Evolutionary conservation across 2,797 vertebrate genomes (phyloP).

Genomic region (Scarus forsteni): DNA sequence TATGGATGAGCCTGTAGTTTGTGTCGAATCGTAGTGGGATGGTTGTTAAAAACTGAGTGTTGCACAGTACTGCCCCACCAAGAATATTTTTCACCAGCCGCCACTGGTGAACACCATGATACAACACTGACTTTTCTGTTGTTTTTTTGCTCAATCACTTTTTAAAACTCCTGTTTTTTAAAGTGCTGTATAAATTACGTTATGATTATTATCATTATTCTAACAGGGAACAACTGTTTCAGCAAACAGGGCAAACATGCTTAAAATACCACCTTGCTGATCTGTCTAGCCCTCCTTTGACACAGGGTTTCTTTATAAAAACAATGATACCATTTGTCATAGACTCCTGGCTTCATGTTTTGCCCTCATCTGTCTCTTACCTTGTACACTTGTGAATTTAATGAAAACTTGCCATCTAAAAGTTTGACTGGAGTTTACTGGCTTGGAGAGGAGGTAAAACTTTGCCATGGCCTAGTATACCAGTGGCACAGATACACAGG

Average conservation of each 20-base stretch:
- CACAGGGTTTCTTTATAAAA: background rate
- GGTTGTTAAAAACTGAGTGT: no score
- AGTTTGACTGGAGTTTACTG: conserved; percentile 66
- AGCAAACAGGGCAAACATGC: background rate
- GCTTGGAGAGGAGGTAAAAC: conserved; percentile 51
- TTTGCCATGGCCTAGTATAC: conserved; percentile 58
- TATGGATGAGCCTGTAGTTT: no score
- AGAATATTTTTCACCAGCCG: no score
- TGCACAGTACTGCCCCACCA: no score
- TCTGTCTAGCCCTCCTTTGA: background rate
- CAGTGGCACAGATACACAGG: conserved; percentile 47
- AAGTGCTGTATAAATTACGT: no score
- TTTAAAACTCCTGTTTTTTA: no score
- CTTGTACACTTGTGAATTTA: conserved; percentile 21
- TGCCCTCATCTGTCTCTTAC: conserved; percentile 20
- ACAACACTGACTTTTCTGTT: no score
- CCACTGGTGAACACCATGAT: no score
- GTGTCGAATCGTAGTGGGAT: no score
- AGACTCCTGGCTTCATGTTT: conserved; percentile 22
- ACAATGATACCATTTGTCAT: background rate
- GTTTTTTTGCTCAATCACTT: no score
- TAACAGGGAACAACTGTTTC: conserved; percentile 3
- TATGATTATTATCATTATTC: no score
- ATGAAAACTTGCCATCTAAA: conserved; percentile 49
- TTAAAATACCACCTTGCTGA: conserved; percentile 22